Conservation (phyloP, 2,888 invertebrate genomes). For the Tiphia femorata region DNA sequence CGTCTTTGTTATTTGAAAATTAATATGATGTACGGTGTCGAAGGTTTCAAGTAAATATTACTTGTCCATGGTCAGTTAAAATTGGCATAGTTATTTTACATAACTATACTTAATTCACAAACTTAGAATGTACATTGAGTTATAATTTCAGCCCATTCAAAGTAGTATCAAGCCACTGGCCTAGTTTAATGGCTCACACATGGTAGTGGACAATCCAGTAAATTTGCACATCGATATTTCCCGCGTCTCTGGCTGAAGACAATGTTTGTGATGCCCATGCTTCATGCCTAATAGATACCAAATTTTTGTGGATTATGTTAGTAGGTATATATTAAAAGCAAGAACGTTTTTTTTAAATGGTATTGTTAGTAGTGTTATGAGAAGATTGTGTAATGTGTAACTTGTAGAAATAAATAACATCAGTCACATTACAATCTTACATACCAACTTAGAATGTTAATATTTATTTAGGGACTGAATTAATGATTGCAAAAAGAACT, state of each 20-base stretch:
- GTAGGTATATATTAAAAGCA: conserved; percentile 13
- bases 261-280: conserved; percentile 23
- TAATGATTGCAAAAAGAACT: neutral
- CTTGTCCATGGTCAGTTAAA: neutral
- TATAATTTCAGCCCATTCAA: conserved; percentile 16
- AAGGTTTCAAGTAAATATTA: neutral
- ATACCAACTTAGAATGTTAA: neutral
- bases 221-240: conserved; percentile 10
- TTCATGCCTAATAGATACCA: conserved; percentile 40
- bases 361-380: conserved; percentile 18
- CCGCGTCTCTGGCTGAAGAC: conserved; percentile 16
- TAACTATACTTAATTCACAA: neutral
- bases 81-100: neutral
- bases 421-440: conserved; percentile 4
- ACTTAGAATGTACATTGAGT: conserved; percentile 23
- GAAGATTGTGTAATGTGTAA: conserved; percentile 32
- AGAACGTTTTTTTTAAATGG: conserved; percentile 16
- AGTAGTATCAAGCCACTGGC: conserved; percentile 31
- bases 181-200: neutral
- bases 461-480: neutral
- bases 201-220: neutral
- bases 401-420: conserved; percentile 41
- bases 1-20: conserved; percentile 16
- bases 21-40: conserved; percentile 13
- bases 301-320: conserved; percentile 33